phyloP scores from a whole-genome alignment of 2,113 vertebrate species.

The Cygnus atratus region DNA sequence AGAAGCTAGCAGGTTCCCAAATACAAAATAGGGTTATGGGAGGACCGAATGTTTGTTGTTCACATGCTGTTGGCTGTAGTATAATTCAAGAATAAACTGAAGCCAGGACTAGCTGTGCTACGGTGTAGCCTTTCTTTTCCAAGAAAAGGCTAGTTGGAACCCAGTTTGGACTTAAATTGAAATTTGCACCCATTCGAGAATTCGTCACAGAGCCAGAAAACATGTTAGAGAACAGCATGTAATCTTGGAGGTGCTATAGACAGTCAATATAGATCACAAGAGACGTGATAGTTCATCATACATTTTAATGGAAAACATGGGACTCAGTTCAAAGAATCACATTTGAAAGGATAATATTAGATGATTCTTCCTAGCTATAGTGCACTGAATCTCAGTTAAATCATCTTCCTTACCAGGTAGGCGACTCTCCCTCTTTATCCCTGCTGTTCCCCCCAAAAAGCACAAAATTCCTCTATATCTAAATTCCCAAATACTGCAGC shows the following conservation, averaged over 20 bases:
- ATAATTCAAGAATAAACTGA: neutral
- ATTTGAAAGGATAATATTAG: neutral
- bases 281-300: neutral
- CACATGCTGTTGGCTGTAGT: neutral
- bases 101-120: neutral
- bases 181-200: slow-evolving; percentile 51
- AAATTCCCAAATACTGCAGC: slow-evolving; percentile 10
- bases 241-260: slow-evolving; percentile 17
- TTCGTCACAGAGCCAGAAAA: slow-evolving; percentile 50
- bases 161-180: slow-evolving; percentile 45
- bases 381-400: neutral
- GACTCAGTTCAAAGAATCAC: neutral
- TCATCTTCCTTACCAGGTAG: neutral
- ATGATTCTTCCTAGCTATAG: neutral
- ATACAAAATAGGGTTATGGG: neutral
- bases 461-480: neutral
- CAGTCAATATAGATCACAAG: slow-evolving; percentile 12
- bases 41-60: neutral
- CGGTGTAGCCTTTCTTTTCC: neutral
- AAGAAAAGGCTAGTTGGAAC: slow-evolving; percentile 33
- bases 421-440: neutral
- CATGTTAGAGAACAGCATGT: slow-evolving; percentile 18
- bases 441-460: neutral
- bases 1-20: neutral
- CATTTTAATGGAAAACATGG: slow-evolving; percentile 15